Evolutionary conservation across 2,113 vertebrate genomes (phyloP).

Genomic region (Petaurus breviceps): DNA sequence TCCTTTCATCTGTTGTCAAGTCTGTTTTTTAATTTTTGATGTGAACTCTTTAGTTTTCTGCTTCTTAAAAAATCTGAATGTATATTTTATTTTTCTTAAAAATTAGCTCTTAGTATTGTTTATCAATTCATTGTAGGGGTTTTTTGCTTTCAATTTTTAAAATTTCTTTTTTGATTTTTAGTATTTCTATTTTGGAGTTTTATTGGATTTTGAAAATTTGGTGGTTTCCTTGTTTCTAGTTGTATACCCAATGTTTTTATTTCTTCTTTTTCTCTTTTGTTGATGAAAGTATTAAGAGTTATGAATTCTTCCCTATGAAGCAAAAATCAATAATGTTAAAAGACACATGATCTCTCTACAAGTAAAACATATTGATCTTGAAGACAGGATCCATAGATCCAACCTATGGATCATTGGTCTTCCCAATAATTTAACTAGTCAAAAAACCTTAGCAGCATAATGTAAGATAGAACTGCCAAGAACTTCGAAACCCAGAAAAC

Average conservation of each 20-base stretch:
- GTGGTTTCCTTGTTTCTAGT: background rate
- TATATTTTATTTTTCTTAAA: too few species aligned
- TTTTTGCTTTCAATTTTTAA: background rate
- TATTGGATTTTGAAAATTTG: background rate
- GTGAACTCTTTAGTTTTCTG: background rate
- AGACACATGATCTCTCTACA: background rate
- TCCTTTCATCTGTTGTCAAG: background rate
- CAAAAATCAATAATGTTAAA: background rate
- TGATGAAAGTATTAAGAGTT: background rate
- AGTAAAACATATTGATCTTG: background rate
- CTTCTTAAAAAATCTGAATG: background rate
- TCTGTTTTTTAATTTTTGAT: background rate
- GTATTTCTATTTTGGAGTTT: background rate
- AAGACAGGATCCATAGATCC: background rate
- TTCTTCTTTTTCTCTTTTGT: background rate
- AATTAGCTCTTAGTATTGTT: background rate
- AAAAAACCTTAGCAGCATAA: background rate
- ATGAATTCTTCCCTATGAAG: background rate
- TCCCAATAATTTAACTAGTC: background rate
- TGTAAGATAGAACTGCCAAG: background rate
- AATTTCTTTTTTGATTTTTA: background rate
- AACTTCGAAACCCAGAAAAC: background rate
- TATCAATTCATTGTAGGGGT: background rate
- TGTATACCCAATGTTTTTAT: background rate
- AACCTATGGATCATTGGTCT: background rate